Conservation (phyloP, 2,797 vertebrate genomes). For the Apogon hyalosoma region DNA sequence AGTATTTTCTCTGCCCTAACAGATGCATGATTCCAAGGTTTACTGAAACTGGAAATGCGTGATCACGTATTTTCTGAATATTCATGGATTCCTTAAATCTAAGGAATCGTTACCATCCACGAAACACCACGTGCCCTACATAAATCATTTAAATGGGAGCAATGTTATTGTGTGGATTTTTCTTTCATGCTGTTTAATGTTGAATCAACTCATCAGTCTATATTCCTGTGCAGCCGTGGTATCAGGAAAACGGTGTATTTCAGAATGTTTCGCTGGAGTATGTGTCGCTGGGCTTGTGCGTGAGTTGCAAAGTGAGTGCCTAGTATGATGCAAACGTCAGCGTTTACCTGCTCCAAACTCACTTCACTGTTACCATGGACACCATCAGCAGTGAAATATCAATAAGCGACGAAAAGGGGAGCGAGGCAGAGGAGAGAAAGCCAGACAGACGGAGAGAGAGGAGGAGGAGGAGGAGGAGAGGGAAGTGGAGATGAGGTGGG, state of each 20-base stretch:
- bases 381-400: conserved; percentile 73
- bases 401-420: conserved; percentile 62
- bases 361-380: conserved; percentile 77
- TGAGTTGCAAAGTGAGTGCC: conserved; percentile 22
- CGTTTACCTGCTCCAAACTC: conserved; percentile 71
- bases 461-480: conserved; percentile 15
- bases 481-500: conserved; percentile 34
- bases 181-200: no score
- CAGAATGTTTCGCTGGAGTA: not conserved
- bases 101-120: no score
- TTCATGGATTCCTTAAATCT: no score
- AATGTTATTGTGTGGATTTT: no score
- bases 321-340: conserved; percentile 63
- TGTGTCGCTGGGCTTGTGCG: conserved; percentile 17
- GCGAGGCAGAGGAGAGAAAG: conserved; percentile 25
- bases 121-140: no score
- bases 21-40: no score
- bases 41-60: no score
- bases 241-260: not conserved
- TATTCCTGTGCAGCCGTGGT: conserved; percentile 18
- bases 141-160: no score
- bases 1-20: no score
- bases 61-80: no score
- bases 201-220: not conserved
- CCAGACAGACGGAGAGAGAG: conserved; percentile 35